Evolutionary conservation across 2,797 vertebrate genomes (phyloP).

Genomic region (Arrhamphus sclerolepis): DNA sequence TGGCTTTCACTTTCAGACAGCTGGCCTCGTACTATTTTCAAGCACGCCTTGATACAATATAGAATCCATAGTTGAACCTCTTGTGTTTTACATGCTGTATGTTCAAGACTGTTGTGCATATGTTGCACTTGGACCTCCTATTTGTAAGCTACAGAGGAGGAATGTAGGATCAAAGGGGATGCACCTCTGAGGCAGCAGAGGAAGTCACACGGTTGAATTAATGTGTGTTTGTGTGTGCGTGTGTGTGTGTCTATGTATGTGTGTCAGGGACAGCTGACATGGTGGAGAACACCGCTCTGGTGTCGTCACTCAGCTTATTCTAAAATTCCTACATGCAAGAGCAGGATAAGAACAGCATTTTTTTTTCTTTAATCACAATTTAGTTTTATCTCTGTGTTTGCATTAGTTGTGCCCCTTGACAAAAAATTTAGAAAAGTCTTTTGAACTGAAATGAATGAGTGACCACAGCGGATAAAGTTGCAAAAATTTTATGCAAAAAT

Average conservation of each 20-base stretch:
- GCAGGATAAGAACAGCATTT: background rate
- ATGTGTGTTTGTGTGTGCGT: background rate
- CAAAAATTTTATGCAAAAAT: conserved; percentile 38
- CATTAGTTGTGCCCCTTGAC: background rate
- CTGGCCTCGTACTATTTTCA: background rate
- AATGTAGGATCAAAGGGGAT: background rate
- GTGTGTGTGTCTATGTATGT: background rate
- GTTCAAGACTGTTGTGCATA: no score
- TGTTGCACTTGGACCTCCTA: background rate
- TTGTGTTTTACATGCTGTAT: no score
- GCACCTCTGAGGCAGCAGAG: background rate
- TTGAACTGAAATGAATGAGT: no score
- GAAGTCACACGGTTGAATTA: background rate
- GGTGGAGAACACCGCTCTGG: background rate
- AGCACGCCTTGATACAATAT: background rate
- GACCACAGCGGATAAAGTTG: no score
- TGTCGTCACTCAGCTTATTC: conserved; percentile 1
- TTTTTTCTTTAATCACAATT: background rate
- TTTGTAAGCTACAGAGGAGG: background rate
- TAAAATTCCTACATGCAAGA: background rate
- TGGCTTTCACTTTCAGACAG: no score
- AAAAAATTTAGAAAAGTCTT: background rate
- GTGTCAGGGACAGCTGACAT: background rate
- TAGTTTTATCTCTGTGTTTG: background rate
- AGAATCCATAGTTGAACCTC: no score